phyloP scores from a whole-genome alignment of 2,113 vertebrate genomes.

The Trinectes maculatus region DNA sequence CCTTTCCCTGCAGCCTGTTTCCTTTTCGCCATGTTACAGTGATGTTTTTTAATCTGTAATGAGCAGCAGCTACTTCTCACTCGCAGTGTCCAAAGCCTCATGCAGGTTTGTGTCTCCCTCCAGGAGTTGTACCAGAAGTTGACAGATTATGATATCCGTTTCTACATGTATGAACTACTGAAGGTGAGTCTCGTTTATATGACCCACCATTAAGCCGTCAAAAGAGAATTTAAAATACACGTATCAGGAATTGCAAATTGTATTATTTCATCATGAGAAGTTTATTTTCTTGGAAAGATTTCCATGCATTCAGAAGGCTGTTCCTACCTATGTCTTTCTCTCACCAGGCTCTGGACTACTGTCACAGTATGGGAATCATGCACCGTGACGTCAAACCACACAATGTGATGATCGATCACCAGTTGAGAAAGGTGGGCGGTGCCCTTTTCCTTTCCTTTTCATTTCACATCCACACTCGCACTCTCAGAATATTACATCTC shows the following conservation, averaged over 20 bases:
- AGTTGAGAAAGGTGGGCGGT: conserved; percentile 93
- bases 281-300: background rate
- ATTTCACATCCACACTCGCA: conserved; percentile 8
- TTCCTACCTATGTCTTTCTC: background rate
- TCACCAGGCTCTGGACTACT: conserved; percentile 96
- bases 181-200: conserved; percentile 85
- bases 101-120: conserved; percentile 45
- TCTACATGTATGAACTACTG: conserved; percentile 99
- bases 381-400: conserved; percentile 99
- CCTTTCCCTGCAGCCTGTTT: background rate
- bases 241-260: background rate
- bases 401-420: conserved; percentile 99
- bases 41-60: background rate
- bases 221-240: background rate
- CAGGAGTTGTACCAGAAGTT: conserved; percentile 99
- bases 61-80: background rate
- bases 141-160: conserved; percentile 98
- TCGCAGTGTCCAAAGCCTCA: background rate
- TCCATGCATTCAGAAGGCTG: background rate
- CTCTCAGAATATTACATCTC: conserved; percentile 17
- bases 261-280: background rate
- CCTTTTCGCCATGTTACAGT: background rate
- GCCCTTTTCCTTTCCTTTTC: conserved; percentile 2
- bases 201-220: background rate
- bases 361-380: conserved; percentile 99